Evolutionary conservation across 2,797 vertebrate species (phyloP).

Genomic region (Ispidina picta): DNA sequence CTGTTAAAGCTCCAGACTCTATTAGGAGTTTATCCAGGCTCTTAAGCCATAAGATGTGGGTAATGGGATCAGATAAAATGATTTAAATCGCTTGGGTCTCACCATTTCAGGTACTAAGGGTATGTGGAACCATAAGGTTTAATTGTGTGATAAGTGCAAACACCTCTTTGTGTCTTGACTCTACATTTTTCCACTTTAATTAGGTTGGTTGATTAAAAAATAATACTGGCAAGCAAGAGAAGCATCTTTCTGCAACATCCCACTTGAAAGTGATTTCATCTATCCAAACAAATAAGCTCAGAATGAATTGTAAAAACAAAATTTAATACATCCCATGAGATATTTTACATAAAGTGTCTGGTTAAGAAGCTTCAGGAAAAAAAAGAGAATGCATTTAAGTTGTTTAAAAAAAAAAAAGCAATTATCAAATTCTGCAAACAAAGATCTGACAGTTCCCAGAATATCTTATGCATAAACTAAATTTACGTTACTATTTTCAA

Average conservation of each 20-base stretch:
- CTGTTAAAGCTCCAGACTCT: not conserved
- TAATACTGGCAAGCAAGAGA: not conserved
- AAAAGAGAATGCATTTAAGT: not conserved
- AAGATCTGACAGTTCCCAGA: not conserved
- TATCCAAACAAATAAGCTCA: not conserved
- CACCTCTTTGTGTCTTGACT: not conserved
- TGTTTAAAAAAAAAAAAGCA: not conserved
- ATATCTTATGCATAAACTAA: not conserved
- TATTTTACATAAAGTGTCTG: not conserved
- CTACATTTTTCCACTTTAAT: not conserved
- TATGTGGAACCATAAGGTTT: not conserved
- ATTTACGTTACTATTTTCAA: not conserved
- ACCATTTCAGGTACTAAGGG: not conserved
- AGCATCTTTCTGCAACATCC: not conserved
- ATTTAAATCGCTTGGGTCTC: conserved; percentile 2
- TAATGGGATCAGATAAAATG: conserved; percentile 8
- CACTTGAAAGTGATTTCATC: not conserved
- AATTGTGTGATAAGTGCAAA: not conserved
- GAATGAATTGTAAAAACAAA: not conserved
- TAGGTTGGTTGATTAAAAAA: not conserved
- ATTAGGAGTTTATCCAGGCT: not conserved
- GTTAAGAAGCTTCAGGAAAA: not conserved
- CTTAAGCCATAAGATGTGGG: not conserved
- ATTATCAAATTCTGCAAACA: not conserved
- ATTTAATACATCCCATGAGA: not conserved